A percentile compares a stretch with the other conserved stretches of the same genome.
Conservation (phyloP, 2,888 invertebrate species). For the Stenoptilia bipunctidactyla region DNA sequence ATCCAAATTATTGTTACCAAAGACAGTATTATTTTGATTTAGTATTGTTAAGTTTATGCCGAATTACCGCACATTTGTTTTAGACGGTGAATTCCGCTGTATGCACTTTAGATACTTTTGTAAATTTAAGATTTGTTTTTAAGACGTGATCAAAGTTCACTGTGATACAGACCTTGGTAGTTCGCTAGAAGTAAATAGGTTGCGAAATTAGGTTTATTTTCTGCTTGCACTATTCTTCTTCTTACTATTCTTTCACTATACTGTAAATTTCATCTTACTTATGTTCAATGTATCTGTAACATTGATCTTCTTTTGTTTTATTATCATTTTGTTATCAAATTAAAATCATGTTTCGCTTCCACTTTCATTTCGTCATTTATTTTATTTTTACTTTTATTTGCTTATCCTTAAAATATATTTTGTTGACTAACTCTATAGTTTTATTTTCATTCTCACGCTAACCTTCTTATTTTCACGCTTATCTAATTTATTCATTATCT, state of each 20-base stretch:
- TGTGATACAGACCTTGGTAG: conserved; percentile 61
- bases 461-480: not conserved
- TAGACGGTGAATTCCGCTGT: conserved; percentile 55
- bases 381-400: conserved; percentile 6
- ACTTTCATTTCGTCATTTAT: not conserved
- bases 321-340: no score
- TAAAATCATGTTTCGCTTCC: conserved; percentile 10
- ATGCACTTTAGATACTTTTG: conserved; percentile 24
- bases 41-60: conserved; percentile 30
- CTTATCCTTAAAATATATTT: conserved; percentile 4
- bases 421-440: not conserved
- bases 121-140: conserved; percentile 34
- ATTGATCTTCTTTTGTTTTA: conserved; percentile 7
- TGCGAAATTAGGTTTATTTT: no score
- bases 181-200: no score
- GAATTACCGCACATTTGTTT: conserved; percentile 69
- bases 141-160: conserved; percentile 45
- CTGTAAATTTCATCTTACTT: no score
- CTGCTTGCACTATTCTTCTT: no score
- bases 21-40: conserved; percentile 60
- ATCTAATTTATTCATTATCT: not conserved
- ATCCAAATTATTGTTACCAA: conserved; percentile 41
- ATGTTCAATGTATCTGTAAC: no score
- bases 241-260: no score
- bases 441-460: not conserved